Conservation (phyloP, 2,888 invertebrate species). For the Gymnoscelis rufifasciata region DNA sequence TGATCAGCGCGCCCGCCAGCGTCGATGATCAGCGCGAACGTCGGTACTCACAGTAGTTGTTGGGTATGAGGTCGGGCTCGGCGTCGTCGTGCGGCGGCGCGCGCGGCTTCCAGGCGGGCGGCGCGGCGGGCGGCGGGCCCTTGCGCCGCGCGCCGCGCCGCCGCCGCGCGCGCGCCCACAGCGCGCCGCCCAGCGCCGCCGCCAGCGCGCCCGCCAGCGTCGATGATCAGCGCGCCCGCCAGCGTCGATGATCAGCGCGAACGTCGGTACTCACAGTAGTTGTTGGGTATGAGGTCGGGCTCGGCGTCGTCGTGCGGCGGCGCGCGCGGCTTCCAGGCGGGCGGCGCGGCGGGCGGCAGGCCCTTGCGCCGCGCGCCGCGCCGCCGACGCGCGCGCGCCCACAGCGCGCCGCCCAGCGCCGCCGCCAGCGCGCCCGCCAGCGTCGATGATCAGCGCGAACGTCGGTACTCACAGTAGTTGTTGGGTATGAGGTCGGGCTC, state of each 20-base stretch:
- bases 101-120: constrained; percentile 32
- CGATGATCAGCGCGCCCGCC: no score
- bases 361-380: constrained; percentile 35
- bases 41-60: constrained; percentile 62
- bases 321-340: constrained; percentile 39
- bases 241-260: no score
- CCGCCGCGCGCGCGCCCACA: constrained; percentile 36
- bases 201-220: no score
- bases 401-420: constrained; percentile 45
- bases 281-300: constrained; percentile 70
- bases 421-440: constrained; percentile 59
- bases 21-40: no score
- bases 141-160: constrained; percentile 36
- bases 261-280: constrained; percentile 57
- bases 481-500: background rate
- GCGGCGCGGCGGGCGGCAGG: constrained; percentile 21
- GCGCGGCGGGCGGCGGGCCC: constrained; percentile 24
- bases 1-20: no score
- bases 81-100: constrained; percentile 57
- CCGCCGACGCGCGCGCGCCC: constrained; percentile 36
- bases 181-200: constrained; percentile 46
- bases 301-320: constrained; percentile 58
- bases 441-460: constrained; percentile 48
- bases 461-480: background rate
- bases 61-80: constrained; percentile 71